A percentile compares a stretch with the other conserved stretches of the same genome.
phyloP scores from a whole-genome alignment of 2,797 vertebrate species.

The Crocidura indochinensis region DNA sequence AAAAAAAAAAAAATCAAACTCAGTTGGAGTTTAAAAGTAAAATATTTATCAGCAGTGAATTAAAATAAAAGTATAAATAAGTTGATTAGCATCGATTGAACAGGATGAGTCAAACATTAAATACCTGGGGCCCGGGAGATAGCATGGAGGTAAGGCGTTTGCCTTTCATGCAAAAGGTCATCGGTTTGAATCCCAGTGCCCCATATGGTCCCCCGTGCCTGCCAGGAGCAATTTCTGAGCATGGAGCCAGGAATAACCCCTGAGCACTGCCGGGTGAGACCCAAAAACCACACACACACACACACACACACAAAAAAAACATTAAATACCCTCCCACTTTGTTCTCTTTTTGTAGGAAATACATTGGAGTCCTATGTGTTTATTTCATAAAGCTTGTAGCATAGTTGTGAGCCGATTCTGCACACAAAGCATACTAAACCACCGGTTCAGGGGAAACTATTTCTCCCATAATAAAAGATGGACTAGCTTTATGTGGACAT shows the following conservation, averaged over 20 bases:
- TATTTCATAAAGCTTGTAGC: neutral
- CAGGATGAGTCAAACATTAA: constrained; percentile 23
- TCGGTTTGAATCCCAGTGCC: too few species aligned
- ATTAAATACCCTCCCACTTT: constrained; percentile 35
- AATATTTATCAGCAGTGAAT: constrained; percentile 49
- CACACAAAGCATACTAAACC: constrained; percentile 11
- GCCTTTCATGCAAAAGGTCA: too few species aligned
- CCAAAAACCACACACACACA: too few species aligned
- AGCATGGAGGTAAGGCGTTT: too few species aligned
- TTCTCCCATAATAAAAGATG: constrained; percentile 15
- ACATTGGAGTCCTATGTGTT: neutral
- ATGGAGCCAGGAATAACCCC: too few species aligned
- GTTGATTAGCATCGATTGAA: constrained; percentile 48
- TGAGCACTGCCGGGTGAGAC: too few species aligned
- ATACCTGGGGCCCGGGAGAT: too few species aligned
- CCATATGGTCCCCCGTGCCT: too few species aligned
- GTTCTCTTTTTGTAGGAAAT: constrained; percentile 28
- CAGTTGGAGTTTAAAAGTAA: constrained; percentile 32
- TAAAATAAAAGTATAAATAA: constrained; percentile 51
- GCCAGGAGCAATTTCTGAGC: too few species aligned
- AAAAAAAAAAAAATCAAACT: neutral
- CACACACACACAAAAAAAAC: too few species aligned
- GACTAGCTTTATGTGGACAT: neutral
- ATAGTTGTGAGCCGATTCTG: neutral
- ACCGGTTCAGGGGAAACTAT: constrained; percentile 15